These are phyloP conservation scores for Rhabdornis inornatus DNA, from an alignment of 2,113 vertebrate species.

Conservation along the genomic window DNA sequence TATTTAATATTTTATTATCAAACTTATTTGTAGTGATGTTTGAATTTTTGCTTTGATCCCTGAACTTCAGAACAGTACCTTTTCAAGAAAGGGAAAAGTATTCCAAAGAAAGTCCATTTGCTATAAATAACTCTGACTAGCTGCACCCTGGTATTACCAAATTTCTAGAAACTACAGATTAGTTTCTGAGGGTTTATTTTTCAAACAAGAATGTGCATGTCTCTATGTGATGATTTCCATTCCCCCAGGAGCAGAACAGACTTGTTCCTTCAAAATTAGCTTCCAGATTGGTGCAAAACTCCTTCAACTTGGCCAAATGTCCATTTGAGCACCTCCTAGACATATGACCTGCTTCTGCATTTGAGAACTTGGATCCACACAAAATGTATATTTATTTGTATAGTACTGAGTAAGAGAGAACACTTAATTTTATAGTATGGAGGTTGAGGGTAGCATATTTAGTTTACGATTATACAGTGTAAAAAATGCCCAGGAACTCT, in stretches of 20 bases:
- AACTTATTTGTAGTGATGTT: slow-evolving; percentile 61
- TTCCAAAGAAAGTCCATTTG: background rate
- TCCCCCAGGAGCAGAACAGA: background rate
- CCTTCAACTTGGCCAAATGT: background rate
- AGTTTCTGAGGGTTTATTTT: background rate
- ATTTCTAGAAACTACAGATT: background rate
- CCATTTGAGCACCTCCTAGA: background rate
- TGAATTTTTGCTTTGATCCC: slow-evolving; percentile 71
- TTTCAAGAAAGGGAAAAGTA: background rate
- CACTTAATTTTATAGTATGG: background rate
- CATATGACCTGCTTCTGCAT: background rate
- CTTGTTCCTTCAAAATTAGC: background rate
- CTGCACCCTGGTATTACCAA: background rate
- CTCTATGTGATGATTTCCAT: background rate
- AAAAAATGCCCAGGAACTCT: background rate
- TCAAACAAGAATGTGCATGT: background rate
- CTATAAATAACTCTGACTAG: background rate
- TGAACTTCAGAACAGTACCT: slow-evolving; percentile 54
- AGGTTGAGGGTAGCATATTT: background rate
- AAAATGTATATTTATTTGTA: background rate
- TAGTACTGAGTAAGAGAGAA: background rate
- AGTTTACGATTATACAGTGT: background rate
- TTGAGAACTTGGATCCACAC: background rate
- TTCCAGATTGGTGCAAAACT: background rate
- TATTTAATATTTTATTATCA: slow-evolving; percentile 65